phyloP scores from a whole-genome alignment of 2,888 invertebrate genomes.

The Temnothorax rugatulus region DNA sequence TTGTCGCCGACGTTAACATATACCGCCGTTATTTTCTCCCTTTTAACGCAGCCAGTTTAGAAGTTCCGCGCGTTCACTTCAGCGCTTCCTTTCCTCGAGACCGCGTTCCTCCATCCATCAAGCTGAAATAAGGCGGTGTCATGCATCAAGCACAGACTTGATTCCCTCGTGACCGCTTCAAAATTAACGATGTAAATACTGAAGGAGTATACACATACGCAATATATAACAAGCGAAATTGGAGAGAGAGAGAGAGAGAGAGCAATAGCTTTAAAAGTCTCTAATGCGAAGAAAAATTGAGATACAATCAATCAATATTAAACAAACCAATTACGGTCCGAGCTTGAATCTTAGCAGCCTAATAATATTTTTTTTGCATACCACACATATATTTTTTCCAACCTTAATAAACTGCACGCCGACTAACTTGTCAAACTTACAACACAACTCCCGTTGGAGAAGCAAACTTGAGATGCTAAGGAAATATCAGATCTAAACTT shows the following conservation, averaged over 20 bases:
- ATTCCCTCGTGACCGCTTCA: slow-evolving; percentile 10
- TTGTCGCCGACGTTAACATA: slow-evolving; percentile 3
- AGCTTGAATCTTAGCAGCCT: no score
- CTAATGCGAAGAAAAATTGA: neutral
- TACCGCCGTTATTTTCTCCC: neutral
- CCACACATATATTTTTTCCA: no score
- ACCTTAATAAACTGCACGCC: no score
- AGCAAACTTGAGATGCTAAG: slow-evolving; percentile 12
- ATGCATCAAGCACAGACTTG: neutral
- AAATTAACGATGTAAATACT: slow-evolving; percentile 5
- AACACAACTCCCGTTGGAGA: no score
- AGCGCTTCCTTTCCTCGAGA: neutral
- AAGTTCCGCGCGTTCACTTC: neutral
- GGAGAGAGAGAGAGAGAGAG: no score
- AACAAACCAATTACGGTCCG: no score
- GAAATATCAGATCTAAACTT: slow-evolving; percentile 4
- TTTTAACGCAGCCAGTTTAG: neutral
- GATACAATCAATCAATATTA: neutral
- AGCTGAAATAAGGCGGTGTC: neutral
- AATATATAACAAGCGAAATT: neutral
- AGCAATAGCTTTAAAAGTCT: slow-evolving; percentile 1
- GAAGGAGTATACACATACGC: neutral
- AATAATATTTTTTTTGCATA: no score
- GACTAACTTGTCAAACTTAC: no score
- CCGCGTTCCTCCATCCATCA: neutral